A percentile compares a stretch with the other conserved stretches of the same genome.
Evolutionary conservation across 2,797 vertebrate species (phyloP).

Genomic region (Lithobates pipiens): DNA sequence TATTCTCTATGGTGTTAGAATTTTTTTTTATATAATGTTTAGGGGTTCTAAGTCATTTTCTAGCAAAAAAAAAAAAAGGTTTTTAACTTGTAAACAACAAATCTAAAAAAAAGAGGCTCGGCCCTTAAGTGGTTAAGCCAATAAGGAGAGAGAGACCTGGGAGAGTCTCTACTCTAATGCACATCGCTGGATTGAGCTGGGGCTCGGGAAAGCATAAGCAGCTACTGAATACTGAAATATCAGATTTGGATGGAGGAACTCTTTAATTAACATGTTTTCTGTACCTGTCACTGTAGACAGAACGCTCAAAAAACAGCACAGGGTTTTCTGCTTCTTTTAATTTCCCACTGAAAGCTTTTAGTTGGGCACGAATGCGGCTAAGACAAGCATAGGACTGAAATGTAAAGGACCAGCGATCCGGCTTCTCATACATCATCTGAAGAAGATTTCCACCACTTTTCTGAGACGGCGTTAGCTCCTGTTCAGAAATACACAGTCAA

Average conservation of each 20-base stretch:
- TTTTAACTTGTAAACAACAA: no score
- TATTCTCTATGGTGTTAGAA: no score
- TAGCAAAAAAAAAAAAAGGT: no score
- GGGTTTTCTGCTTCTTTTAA: conserved; percentile 79
- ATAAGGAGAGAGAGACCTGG: no score
- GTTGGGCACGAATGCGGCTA: conserved; percentile 89
- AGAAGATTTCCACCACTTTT: conserved; percentile 89
- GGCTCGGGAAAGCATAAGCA: no score
- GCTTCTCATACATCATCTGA: conserved; percentile 93
- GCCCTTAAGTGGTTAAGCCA: no score
- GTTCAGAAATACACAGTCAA: background rate
- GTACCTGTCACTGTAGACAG: conserved; percentile 94
- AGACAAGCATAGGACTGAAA: conserved; percentile 94
- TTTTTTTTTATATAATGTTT: no score
- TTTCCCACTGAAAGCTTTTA: conserved; percentile 77
- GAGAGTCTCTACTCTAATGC: no score
- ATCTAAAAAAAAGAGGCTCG: no score
- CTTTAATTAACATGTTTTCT: background rate
- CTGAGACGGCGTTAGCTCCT: conserved; percentile 91
- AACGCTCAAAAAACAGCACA: conserved; percentile 89
- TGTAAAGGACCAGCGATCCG: conserved; percentile 92
- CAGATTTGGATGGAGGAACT: no score
- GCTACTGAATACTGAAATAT: background rate
- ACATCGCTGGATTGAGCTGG: no score
- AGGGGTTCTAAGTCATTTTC: no score